Percentiles rank a stretch among this genome's conserved stretches.
These are phyloP conservation scores for Leuciscus idus DNA, from an alignment of 2,113 vertebrate species.

Conservation along the genomic window DNA sequence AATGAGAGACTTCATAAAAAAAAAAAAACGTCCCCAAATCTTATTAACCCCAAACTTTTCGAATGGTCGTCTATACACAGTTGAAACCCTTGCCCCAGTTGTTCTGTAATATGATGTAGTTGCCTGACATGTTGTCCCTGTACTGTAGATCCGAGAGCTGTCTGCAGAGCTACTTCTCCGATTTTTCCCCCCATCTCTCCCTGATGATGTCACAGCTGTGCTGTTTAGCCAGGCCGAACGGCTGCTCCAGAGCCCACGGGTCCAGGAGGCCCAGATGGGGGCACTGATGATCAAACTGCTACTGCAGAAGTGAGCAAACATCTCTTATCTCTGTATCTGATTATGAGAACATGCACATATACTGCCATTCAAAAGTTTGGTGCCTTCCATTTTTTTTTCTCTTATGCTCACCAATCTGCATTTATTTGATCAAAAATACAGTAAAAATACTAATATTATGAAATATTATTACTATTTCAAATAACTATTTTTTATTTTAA, in stretches of 20 bases:
- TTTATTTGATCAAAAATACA: background rate
- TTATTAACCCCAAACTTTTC: background rate
- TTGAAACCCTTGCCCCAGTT: background rate
- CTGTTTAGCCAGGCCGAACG: constrained; percentile 72
- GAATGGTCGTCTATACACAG: background rate
- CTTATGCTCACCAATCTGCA: background rate
- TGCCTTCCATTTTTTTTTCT: background rate
- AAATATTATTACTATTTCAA: background rate
- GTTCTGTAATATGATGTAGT: background rate
- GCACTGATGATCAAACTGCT: constrained; percentile 82
- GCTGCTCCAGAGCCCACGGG: constrained; percentile 80
- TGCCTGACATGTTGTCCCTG: constrained; percentile 4
- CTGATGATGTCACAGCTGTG: constrained; percentile 62
- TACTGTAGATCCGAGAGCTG: constrained; percentile 83
- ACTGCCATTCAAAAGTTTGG: background rate
- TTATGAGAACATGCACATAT: background rate
- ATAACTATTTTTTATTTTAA: background rate
- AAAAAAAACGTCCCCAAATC: background rate
- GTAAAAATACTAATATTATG: background rate
- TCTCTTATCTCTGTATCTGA: no score
- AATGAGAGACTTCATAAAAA: background rate
- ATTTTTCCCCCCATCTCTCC: constrained; percentile 77
- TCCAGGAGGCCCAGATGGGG: constrained; percentile 86
- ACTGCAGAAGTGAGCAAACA: constrained; percentile 81
- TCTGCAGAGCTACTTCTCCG: constrained; percentile 78